Evolutionary conservation across 2,888 invertebrate species (phyloP).

Genomic region (Phengaris arion): DNA sequence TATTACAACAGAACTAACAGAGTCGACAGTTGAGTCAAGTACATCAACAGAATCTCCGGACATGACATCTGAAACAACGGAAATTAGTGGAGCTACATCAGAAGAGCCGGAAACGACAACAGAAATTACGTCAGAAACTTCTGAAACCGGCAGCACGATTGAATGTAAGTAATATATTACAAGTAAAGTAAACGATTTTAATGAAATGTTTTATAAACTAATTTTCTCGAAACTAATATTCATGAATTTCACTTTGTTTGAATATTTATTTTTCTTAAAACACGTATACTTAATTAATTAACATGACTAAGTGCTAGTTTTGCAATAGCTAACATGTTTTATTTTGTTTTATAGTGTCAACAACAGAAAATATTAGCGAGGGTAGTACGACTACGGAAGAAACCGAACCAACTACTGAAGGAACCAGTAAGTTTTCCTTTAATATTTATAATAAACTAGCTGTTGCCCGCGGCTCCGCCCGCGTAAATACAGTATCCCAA

Average conservation of each 20-base stretch:
- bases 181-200: neutral
- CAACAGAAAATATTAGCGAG: slow-evolving; percentile 34
- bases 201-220: too few relatives aligned
- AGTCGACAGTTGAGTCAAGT: neutral
- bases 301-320: too few relatives aligned
- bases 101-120: too few relatives aligned
- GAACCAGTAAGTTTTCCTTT: slow-evolving; percentile 35
- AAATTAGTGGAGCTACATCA: neutral
- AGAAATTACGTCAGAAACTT: neutral
- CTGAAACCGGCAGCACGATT: slow-evolving; percentile 12
- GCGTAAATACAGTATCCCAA: too few relatives aligned
- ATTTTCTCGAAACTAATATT: too few relatives aligned
- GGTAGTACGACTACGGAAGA: slow-evolving; percentile 33
- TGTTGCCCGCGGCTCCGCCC: too few relatives aligned
- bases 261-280: too few relatives aligned
- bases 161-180: slow-evolving; percentile 16
- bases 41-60: neutral
- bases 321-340: neutral
- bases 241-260: too few relatives aligned
- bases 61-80: neutral
- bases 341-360: slow-evolving; percentile 15
- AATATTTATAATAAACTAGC: too few relatives aligned
- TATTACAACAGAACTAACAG: slow-evolving; percentile 19
- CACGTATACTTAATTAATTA: too few relatives aligned
- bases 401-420: slow-evolving; percentile 35